Evolutionary conservation across 2,888 invertebrate genomes (phyloP).

Genomic region (Tipula vernalis): DNA sequence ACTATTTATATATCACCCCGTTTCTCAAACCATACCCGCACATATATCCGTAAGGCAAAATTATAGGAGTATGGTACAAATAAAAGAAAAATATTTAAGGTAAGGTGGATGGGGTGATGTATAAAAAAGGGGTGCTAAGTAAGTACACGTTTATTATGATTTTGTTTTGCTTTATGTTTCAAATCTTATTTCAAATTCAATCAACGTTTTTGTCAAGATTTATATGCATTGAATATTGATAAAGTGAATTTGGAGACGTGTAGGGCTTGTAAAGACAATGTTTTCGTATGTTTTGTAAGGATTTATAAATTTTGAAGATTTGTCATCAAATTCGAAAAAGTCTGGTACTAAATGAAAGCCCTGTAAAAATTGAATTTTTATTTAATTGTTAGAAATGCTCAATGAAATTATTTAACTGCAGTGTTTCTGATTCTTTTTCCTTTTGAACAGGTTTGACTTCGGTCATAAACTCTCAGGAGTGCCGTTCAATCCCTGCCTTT

Average conservation of each 20-base stretch:
- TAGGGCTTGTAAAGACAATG: background rate
- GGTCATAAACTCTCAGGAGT: too few species aligned
- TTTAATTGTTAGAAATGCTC: too few species aligned
- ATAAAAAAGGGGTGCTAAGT: background rate
- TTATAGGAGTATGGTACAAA: background rate
- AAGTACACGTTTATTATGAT: background rate
- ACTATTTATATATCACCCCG: background rate
- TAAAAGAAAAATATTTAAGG: background rate
- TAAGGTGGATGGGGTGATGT: background rate
- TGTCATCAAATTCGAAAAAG: too few species aligned
- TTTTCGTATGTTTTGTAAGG: background rate
- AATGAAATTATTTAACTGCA: too few species aligned
- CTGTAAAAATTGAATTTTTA: too few species aligned
- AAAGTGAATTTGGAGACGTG: background rate
- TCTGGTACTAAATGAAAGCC: too few species aligned
- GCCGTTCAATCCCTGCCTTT: too few species aligned
- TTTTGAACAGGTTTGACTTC: too few species aligned
- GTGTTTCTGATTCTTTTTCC: too few species aligned
- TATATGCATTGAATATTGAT: background rate
- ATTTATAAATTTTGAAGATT: too few species aligned
- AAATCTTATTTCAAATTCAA: background rate
- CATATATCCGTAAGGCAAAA: background rate
- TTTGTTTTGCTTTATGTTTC: background rate
- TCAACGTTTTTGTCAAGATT: background rate
- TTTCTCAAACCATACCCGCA: background rate